Evolutionary conservation across 1,140 invertebrate species (phyloP), one percentile per base, ranked within the genome.

Genomic region (Eubasilissa regina): DNA sequence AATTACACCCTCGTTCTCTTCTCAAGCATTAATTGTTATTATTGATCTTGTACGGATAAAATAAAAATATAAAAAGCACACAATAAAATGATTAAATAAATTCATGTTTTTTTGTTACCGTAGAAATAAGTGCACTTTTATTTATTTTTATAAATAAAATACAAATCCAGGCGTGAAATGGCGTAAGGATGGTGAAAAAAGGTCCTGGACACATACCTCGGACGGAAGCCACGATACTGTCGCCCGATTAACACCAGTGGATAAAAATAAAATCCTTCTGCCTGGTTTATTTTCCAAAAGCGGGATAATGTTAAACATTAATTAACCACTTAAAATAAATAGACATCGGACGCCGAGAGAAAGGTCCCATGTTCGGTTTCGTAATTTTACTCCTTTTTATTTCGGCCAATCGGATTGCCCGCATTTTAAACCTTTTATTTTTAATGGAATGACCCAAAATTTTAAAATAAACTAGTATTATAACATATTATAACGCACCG

Each of bases 301-400:
- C 55, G 58, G 76, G 45, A 53, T 68, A 77, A 68, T 77, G 76
- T 77, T 77, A 51, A 77, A 77, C 76, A 77, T 77, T 77, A 77
- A 77, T 77, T 77, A 77, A 56, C 45, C 62, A 68, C 76, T 77
- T 68, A 13, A 77, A 68, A 77, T 77, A 68, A 77, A 77, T 77
- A 62, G 64, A 10, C 45, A 47, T 70, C 13, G 72, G 35, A 75
- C 56, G 48, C 51, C 11, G 53, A 17, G 13, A 64, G 60, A 64
- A 64, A 21, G 60, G 60, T 25, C 19, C 60, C 17, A 58, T 58
- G 25, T 64, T 13, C 60, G n/a, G 60, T 64, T 64, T 64, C 60
- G 19, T 35, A 21, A 13, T 64, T 64, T 12, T 21, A 43, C 7
- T 12, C 25, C 0, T 64, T 64, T 25, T 44, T 64, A 64, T 43